These are phyloP conservation scores for Syrista parreyssii DNA, from an alignment of 2,888 invertebrate species.

Conservation along the genomic window DNA sequence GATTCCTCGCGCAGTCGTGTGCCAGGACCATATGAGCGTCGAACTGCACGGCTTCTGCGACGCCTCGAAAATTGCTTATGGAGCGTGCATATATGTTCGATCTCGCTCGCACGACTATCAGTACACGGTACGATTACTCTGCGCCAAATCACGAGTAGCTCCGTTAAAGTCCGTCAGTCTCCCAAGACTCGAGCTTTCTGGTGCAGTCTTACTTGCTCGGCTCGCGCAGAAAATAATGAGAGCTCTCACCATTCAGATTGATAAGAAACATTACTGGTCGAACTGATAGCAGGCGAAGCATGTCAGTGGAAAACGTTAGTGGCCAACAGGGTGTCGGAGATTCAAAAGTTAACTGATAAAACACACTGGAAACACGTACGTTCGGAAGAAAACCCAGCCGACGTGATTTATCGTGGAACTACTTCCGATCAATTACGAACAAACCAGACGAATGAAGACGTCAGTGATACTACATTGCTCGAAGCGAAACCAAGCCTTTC, in stretches of 20 bases:
- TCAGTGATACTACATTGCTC: neutral
- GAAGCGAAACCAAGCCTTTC: conserved; percentile 9
- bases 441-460: neutral
- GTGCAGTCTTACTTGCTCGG: conserved; percentile 28
- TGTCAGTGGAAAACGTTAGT: conserved; percentile 20
- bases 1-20: conserved; percentile 11
- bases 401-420: conserved; percentile 8
- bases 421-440: neutral
- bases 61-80: conserved; percentile 30
- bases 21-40: neutral
- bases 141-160: conserved; percentile 43
- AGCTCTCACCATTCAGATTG: conserved; percentile 20
- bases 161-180: conserved; percentile 36
- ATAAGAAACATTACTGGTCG: conserved; percentile 28
- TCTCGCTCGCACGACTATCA: conserved; percentile 17
- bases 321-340: conserved; percentile 15
- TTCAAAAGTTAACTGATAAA: conserved; percentile 1
- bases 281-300: conserved; percentile 33
- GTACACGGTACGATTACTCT: conserved; percentile 25
- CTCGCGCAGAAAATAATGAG: conserved; percentile 17
- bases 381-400: conserved; percentile 10
- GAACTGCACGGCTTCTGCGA: conserved; percentile 27
- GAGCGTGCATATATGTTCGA: conserved; percentile 39
- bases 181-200: conserved; percentile 36
- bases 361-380: conserved; percentile 12